Base-by-base conservation (phyloP, 2,888 invertebrate species). In the Podabrus alpinus region DNA sequence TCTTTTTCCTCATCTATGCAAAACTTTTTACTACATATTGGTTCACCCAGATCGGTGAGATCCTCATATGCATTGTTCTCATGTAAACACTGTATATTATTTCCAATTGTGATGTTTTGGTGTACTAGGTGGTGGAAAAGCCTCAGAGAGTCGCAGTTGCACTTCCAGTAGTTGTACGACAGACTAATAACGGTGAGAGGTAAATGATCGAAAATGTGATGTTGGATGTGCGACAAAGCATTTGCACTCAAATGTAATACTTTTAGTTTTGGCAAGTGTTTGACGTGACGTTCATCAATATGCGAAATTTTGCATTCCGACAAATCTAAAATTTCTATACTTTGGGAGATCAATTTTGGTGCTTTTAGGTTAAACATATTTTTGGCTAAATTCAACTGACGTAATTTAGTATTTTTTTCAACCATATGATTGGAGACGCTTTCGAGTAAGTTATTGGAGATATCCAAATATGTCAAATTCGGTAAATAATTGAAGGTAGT, bases 381-480 rank as follows among this genome's bases (percentile, higher is more conserved):
- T n/a, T 81, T 80, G 1, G 86, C 85, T 17, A 87, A 76, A 77
- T 85, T 85, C 64, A 87, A 73, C 15, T 85, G 71, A 19, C 83
- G 74, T 78, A 87, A 79, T 64, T 85, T 82, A 1, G 77, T 74
- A 72, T 86, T 84, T n/a, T 80, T 77, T 21, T 76, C 74, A 59
- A 87, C 82, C 15, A 86, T 71, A 16, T 80, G 76, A 21, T 81
- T 79, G 0, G 85, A 84, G 2, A 87, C 69, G 29, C 78, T 77
- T 68, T 82, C 84, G 25, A 87, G 71, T 21, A 83, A 77, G 74
- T 87, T 87, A 21, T 83, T 80, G 0, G 84, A 82, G 24, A 87
- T 78, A 78, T 87, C 86, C 10, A 87, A 79, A 74, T 84, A 84
- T 77, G 85, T 84, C 67, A 87, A 76, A 69, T 83, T 83, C 66